Base-by-base conservation (phyloP, 2,797 vertebrate genomes). In the Danio tinwini region DNA sequence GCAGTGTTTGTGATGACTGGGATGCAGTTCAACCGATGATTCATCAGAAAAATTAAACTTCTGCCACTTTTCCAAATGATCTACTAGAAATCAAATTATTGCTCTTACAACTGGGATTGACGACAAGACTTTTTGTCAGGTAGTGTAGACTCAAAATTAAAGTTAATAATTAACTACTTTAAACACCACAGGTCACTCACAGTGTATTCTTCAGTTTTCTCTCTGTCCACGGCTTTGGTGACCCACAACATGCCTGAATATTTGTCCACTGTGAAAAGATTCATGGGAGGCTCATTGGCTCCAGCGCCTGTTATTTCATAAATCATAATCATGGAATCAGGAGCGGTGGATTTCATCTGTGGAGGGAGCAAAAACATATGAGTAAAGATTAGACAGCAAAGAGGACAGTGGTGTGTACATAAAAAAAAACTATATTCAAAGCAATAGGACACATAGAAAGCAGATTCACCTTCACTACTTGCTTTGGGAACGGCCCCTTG, bases 221-320 rank as follows among this genome's bases (percentile, higher is more conserved):
- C 96, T 8, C 96, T 91, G 88, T 97, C 96, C 86, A 97, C 85
- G 0, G 93, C 87, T 82, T 91, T 83, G 0, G 92, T 95, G 74
- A 96, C 87, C 56, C 88, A 89, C 81, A 98, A 61, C 87, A 89
- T 88, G 7, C 96, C 93, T 0, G 92, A 91, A 70, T 84, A 87
- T 65, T 87, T 91, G 78, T 94, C 90, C 0, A 96, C 90, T 21
- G 73, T 91, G 67, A 98, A 97, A 75, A 97, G 2, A 0, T 94
- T 94, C 65, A 91, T 88, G 0, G 96, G 96, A 0, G 93, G 93
- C 6, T 90, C 86, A 16, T 97, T 94, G 0, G 93, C 95, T 3
- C 96, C 96, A 8, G 94, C 91, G 11, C 94, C 95, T 0, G 91
- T 95, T 86, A 97, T 95, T 72, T 89, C 94, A 87, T 96, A 97